Percentiles rank a stretch among this genome's conserved stretches.
These are phyloP conservation scores for Cerceris rybyensis DNA, from an alignment of 2,888 invertebrate genomes.

Conservation along the genomic window DNA sequence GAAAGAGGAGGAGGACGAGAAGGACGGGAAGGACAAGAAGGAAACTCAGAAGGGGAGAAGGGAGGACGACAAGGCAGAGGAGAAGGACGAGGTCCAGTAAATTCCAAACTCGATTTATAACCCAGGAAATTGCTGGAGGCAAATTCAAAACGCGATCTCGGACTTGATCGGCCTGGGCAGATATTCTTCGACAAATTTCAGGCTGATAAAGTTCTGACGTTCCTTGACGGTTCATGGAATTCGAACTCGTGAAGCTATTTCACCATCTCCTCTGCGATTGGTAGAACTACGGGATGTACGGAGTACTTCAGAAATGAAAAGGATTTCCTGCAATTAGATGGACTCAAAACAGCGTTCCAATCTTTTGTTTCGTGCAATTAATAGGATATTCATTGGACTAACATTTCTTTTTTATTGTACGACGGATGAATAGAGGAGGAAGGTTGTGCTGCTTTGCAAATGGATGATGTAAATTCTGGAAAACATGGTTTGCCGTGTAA, in stretches of 20 bases:
- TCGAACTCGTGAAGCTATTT: conserved; percentile 38
- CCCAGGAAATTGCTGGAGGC: conserved; percentile 8
- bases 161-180: too few relatives aligned
- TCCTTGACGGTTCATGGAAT: conserved; percentile 26
- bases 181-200: neutral
- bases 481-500: too few relatives aligned
- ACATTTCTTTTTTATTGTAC: too few relatives aligned
- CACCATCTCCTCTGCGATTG: conserved; percentile 8
- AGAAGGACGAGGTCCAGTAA: neutral
- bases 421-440: too few relatives aligned
- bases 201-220: conserved; percentile 4
- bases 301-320: too few relatives aligned
- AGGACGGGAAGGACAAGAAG: neutral
- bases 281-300: neutral
- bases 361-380: too few relatives aligned
- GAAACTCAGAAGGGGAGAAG: neutral
- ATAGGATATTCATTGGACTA: too few relatives aligned
- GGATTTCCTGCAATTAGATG: too few relatives aligned
- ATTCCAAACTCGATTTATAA: conserved; percentile 19
- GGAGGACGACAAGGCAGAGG: neutral
- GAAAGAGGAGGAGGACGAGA: neutral
- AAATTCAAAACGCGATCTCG: conserved; percentile 13
- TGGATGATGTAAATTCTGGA: too few relatives aligned
- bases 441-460: too few relatives aligned
- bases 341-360: too few relatives aligned